Evolutionary conservation across 1,140 invertebrate species (phyloP).

Genomic region (Littorina saxatilis): DNA sequence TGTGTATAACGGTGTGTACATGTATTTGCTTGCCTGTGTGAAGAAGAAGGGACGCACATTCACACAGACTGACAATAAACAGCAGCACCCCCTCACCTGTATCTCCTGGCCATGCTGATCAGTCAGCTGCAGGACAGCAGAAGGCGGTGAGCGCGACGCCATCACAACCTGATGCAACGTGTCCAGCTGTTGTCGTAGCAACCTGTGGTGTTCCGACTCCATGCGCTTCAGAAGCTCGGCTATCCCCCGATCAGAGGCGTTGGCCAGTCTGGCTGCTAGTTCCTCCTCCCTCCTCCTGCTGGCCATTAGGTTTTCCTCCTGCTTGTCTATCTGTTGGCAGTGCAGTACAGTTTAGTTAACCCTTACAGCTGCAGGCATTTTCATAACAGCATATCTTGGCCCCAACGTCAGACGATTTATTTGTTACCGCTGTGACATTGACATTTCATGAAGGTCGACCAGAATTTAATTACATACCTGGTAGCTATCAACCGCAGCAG

Average conservation of each 20-base stretch:
- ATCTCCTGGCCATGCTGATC: conserved; percentile 22
- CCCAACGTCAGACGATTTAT: too few relatives aligned
- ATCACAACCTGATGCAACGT: conserved; percentile 39
- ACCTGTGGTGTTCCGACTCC: conserved; percentile 61
- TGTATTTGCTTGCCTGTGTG: too few relatives aligned
- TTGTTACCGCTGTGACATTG: too few relatives aligned
- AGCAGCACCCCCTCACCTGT: conserved; percentile 19
- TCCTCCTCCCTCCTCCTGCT: conserved; percentile 23
- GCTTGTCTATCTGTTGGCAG: background rate
- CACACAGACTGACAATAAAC: too few relatives aligned
- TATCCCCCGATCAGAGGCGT: conserved; percentile 51
- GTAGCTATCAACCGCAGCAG: too few relatives aligned
- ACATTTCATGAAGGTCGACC: too few relatives aligned
- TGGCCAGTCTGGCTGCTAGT: background rate
- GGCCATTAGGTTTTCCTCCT: background rate
- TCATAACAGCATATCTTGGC: too few relatives aligned
- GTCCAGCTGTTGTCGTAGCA: conserved; percentile 65
- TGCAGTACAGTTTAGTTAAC: too few relatives aligned
- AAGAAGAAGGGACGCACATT: too few relatives aligned
- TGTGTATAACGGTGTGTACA: too few relatives aligned
- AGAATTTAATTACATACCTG: background rate
- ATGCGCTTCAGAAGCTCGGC: conserved; percentile 56
- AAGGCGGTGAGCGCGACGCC: background rate
- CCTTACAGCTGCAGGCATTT: too few relatives aligned
- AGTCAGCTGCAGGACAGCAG: conserved; percentile 26